A percentile compares a stretch with the other conserved stretches of the same genome.
phyloP scores from a whole-genome alignment of 2,888 invertebrate genomes.

The Archaeoteleia sp. region DNA sequence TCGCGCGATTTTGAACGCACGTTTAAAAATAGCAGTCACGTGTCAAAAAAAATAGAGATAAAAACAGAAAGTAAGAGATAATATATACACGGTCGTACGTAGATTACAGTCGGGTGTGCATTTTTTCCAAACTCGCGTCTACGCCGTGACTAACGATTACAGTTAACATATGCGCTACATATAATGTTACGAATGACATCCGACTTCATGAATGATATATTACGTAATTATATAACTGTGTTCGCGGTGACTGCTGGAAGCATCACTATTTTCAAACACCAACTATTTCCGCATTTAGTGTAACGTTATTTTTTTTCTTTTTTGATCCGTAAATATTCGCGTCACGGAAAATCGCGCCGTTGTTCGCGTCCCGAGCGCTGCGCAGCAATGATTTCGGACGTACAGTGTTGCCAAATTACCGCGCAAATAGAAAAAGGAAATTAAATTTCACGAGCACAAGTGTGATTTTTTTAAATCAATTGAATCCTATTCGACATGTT shows the following conservation, averaged over 20 bases:
- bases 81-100: constrained; percentile 15
- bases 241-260: neutral
- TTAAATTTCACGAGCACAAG: too few species aligned
- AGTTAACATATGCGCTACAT: constrained; percentile 30
- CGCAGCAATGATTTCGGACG: too few species aligned
- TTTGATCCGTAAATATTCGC: too few species aligned
- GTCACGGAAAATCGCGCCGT: too few species aligned
- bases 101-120: constrained; percentile 9
- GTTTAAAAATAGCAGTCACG: constrained; percentile 43
- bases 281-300: constrained; percentile 2
- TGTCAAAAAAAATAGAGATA: too few species aligned
- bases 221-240: constrained; percentile 31
- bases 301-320: neutral
- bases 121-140: neutral
- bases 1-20: constrained; percentile 29
- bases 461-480: too few species aligned
- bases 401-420: neutral
- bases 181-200: constrained; percentile 33
- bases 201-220: constrained; percentile 33
- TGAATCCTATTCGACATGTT: too few species aligned
- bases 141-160: constrained; percentile 1
- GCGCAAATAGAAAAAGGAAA: too few species aligned
- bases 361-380: too few species aligned
- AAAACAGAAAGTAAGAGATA: constrained; percentile 14
- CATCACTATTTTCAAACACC: neutral